These are phyloP conservation scores for Thalassophryne amazonica DNA, from an alignment of 2,797 vertebrate species.

Conservation along the genomic window DNA sequence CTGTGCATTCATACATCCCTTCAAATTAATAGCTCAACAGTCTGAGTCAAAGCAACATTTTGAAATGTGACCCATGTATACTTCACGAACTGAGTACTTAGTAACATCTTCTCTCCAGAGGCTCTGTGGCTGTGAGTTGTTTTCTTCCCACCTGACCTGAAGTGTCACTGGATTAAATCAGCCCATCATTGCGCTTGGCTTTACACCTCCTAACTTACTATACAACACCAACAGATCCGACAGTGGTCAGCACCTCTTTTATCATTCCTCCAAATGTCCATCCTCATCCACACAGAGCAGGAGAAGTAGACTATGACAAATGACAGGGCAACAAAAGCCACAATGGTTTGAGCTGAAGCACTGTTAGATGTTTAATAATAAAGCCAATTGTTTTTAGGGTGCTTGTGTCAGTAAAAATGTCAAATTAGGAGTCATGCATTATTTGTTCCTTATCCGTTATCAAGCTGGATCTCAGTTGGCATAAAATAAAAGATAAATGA, in stretches of 20 bases:
- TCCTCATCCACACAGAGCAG: slow-evolving; percentile 8
- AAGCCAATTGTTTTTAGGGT: no score
- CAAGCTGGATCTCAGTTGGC: slow-evolving; percentile 17
- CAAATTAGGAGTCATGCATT: no score
- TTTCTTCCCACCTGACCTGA: slow-evolving; percentile 41
- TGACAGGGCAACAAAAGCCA: slow-evolving; percentile 31
- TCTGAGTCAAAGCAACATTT: not conserved
- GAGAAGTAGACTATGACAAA: slow-evolving; percentile 32
- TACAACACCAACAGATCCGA: slow-evolving; percentile 53
- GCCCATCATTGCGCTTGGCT: slow-evolving; percentile 51
- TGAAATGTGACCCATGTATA: slow-evolving; percentile 7
- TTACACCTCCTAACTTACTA: slow-evolving; percentile 61
- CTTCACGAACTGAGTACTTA: not conserved
- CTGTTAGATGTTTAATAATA: slow-evolving; percentile 23
- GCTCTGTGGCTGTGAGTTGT: slow-evolving; percentile 18
- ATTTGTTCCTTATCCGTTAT: no score
- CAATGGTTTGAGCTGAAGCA: slow-evolving; percentile 13
- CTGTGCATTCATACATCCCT: no score
- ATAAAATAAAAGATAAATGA: slow-evolving; percentile 41
- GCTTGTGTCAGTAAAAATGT: no score
- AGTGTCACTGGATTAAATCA: slow-evolving; percentile 75
- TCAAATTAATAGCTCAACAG: not conserved
- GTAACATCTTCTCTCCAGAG: slow-evolving; percentile 4
- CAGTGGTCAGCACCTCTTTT: slow-evolving; percentile 33
- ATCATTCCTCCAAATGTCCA: slow-evolving; percentile 44